phyloP scores from a whole-genome alignment of 35 echinoderm and acorn worm genomes.

The Ptychodera flava region DNA sequence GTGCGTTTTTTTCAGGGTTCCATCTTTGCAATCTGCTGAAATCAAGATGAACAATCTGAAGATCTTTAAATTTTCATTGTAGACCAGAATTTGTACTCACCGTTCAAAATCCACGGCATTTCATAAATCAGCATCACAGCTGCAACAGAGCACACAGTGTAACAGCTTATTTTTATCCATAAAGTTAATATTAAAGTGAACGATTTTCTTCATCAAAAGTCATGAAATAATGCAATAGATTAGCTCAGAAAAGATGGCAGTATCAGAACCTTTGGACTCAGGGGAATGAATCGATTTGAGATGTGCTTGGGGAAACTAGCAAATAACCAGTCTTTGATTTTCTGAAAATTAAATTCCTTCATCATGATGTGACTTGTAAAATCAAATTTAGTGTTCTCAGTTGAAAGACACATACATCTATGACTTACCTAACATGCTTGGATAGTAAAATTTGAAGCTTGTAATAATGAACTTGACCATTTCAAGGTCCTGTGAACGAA shows the following conservation, averaged over 20 bases:
- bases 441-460: background rate
- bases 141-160: background rate
- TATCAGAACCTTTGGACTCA: too few species aligned
- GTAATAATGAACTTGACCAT: background rate
- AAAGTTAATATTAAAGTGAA: background rate
- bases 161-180: background rate
- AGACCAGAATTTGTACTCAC: background rate
- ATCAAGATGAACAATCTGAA: too few species aligned
- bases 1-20: too few species aligned
- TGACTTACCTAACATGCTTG: background rate
- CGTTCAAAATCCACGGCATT: background rate
- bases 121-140: background rate
- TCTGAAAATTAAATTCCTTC: too few species aligned
- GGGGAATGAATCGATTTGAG: too few species aligned
- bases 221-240: background rate
- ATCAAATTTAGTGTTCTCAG: too few species aligned
- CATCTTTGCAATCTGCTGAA: too few species aligned
- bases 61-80: too few species aligned
- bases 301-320: too few species aligned
- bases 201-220: background rate
- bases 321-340: too few species aligned
- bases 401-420: too few species aligned
- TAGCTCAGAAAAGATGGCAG: background rate
- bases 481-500: background rate
- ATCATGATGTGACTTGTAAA: too few species aligned